Conservation (phyloP, 2,888 invertebrate species). For the Metacarcinus magister region DNA sequence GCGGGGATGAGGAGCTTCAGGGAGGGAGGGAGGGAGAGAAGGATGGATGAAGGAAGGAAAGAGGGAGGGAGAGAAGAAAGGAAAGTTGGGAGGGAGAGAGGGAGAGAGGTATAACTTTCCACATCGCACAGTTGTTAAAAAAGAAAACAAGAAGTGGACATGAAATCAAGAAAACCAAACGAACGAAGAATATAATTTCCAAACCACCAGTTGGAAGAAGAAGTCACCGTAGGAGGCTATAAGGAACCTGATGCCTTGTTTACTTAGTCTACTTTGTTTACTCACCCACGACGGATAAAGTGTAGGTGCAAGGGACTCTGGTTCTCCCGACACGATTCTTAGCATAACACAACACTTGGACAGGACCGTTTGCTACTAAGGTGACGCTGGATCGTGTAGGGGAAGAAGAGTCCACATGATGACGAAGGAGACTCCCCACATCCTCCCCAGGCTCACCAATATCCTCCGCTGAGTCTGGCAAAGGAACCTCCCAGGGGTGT, state of each 20-base stretch:
- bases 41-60: no score
- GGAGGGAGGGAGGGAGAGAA: no score
- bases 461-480: neutral
- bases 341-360: slow-evolving; percentile 71
- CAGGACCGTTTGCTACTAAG: slow-evolving; percentile 43
- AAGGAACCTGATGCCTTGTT: no score
- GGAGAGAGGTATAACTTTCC: neutral
- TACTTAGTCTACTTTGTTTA: no score
- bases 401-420: slow-evolving; percentile 63
- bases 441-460: neutral
- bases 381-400: slow-evolving; percentile 62
- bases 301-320: slow-evolving; percentile 71
- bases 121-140: neutral
- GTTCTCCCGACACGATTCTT: slow-evolving; percentile 68
- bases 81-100: neutral
- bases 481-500: neutral
- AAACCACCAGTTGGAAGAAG: no score
- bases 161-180: no score
- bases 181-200: no score
- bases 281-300: slow-evolving; percentile 70
- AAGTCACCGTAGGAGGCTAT: no score
- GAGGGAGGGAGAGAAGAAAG: no score
- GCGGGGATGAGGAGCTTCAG: neutral
- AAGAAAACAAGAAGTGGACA: no score
- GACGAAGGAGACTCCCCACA: slow-evolving; percentile 46